Conservation (phyloP, 2,113 vertebrate species). For the Pedionomus torquatus region DNA sequence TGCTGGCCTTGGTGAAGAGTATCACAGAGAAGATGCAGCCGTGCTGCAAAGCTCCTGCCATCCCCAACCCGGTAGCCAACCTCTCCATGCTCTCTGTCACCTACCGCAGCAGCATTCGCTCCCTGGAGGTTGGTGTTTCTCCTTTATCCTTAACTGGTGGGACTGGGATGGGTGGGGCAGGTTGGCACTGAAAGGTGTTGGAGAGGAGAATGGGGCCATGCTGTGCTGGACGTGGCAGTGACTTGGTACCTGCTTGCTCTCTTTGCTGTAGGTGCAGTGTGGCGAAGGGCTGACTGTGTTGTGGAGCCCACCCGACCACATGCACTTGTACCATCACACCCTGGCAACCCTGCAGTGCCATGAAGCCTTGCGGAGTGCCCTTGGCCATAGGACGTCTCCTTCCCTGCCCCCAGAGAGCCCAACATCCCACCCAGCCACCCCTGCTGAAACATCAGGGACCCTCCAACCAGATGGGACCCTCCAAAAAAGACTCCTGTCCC, state of each 20-base stretch:
- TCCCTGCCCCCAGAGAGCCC: background rate
- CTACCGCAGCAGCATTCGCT: slow-evolving; percentile 85
- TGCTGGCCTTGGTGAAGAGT: slow-evolving; percentile 84
- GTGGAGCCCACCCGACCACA: slow-evolving; percentile 92
- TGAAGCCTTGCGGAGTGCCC: slow-evolving; percentile 48
- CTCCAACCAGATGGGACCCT: background rate
- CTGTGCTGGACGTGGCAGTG: background rate
- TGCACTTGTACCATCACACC: slow-evolving; percentile 92
- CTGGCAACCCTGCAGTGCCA: slow-evolving; percentile 82
- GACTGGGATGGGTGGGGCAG: background rate
- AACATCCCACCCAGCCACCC: background rate
- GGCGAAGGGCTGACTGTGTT: slow-evolving; percentile 81
- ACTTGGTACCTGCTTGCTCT: background rate
- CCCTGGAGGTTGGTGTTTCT: slow-evolving; percentile 84
- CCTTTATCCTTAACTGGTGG: background rate
- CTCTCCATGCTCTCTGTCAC: slow-evolving; percentile 81
- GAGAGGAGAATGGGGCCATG: accelerated
- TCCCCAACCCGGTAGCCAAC: slow-evolving; percentile 77
- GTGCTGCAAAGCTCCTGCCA: slow-evolving; percentile 84
- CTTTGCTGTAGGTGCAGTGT: slow-evolving; percentile 79
- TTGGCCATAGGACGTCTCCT: background rate
- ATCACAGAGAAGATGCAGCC: slow-evolving; percentile 90
- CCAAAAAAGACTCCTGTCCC: slow-evolving; percentile 66
- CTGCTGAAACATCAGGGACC: background rate
- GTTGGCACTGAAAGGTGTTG: accelerated